Evolutionary conservation across 2,797 vertebrate genomes (phyloP).

Genomic region (Pangasius krempfi): DNA sequence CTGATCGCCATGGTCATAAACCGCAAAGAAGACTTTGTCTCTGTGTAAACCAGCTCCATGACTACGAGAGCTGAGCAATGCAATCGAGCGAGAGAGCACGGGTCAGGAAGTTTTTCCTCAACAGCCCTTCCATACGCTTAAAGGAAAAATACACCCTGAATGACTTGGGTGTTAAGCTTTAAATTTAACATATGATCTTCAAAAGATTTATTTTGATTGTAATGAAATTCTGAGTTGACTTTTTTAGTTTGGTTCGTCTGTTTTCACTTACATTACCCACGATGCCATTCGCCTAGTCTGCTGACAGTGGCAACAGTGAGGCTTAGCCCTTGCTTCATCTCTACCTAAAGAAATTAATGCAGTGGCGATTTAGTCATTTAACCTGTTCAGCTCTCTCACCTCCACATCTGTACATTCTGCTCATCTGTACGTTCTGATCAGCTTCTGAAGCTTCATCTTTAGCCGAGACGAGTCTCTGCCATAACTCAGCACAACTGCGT

Average conservation of each 20-base stretch:
- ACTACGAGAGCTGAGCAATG: constrained; percentile 49
- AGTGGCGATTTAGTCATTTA: background rate
- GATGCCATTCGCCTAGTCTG: background rate
- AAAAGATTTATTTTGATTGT: background rate
- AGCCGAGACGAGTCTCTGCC: background rate
- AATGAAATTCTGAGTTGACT: background rate
- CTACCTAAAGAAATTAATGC: background rate
- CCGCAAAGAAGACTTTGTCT: constrained; percentile 21
- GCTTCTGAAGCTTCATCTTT: background rate
- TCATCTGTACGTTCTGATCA: background rate
- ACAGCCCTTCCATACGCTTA: background rate
- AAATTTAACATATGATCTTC: background rate
- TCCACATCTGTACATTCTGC: background rate
- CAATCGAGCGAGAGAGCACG: constrained; percentile 15
- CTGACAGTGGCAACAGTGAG: background rate
- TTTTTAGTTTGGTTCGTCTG: background rate
- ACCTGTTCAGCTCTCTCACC: background rate
- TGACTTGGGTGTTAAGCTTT: background rate
- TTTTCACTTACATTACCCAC: background rate
- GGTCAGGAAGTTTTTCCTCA: constrained; percentile 16
- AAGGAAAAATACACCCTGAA: background rate
- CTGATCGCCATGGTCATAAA: constrained; percentile 46
- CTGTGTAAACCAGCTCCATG: constrained; percentile 51
- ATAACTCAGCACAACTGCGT: background rate
- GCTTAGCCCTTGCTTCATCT: background rate